Evolutionary conservation across 2,797 vertebrate species (phyloP).

Genomic region (Rousettus madagascariensis): DNA sequence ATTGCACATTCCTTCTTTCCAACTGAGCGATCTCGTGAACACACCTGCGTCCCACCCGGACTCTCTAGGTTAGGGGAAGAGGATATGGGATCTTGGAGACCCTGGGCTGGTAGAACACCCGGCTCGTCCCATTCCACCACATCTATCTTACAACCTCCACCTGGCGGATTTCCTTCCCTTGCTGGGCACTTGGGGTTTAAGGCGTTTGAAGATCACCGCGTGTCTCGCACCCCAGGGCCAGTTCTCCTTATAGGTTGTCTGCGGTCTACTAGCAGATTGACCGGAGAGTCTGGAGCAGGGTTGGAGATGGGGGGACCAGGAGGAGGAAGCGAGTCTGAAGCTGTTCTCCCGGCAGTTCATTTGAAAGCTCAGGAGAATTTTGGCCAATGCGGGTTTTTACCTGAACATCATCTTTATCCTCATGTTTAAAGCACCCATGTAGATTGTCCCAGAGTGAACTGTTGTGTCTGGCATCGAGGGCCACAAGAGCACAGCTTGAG

Average conservation of each 20-base stretch:
- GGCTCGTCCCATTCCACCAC: not conserved
- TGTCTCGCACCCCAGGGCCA: not conserved
- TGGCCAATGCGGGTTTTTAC: conserved; percentile 77
- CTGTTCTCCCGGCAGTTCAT: not conserved
- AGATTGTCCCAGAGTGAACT: not conserved
- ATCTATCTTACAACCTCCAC: not conserved
- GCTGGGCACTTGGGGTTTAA: not conserved
- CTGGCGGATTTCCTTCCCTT: not conserved
- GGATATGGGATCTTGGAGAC: not conserved
- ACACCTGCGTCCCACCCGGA: not conserved
- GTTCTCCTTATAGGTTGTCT: not conserved
- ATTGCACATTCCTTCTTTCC: not conserved
- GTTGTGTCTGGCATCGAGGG: not conserved
- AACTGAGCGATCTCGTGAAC: not conserved
- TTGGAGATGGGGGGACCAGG: not conserved
- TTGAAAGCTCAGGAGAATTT: conserved; percentile 40
- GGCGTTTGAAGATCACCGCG: not conserved
- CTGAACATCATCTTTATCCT: not conserved
- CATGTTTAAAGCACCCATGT: not conserved
- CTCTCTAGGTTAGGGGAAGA: not conserved
- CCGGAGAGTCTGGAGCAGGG: not conserved
- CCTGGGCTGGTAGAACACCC: not conserved
- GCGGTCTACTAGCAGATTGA: not conserved
- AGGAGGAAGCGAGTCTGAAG: not conserved
- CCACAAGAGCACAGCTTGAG: not conserved